These are phyloP conservation scores for Sweltsa coloradensis DNA, from an alignment of 1,140 invertebrate species.

Conservation along the genomic window DNA sequence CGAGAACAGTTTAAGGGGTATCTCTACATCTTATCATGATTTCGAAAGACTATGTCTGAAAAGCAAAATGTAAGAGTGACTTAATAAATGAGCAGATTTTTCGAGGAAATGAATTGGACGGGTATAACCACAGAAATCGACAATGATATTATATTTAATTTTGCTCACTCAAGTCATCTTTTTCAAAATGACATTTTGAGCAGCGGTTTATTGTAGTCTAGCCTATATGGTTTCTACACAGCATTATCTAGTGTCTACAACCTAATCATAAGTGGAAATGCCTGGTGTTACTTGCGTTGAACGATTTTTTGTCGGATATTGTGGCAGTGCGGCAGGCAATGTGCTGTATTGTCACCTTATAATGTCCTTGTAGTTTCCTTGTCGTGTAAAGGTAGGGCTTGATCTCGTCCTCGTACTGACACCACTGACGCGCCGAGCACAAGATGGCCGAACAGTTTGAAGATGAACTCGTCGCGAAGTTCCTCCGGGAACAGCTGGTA, in stretches of 20 bases:
- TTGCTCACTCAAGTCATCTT: too few relatives aligned
- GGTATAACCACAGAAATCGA: too few relatives aligned
- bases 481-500: conserved; percentile 33
- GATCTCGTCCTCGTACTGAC: conserved; percentile 45
- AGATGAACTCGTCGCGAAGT: conserved; percentile 46
- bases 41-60: not conserved
- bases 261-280: too few relatives aligned
- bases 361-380: conserved; percentile 44
- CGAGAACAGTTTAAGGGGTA: too few relatives aligned
- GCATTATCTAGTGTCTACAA: not conserved
- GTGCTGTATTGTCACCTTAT: conserved; percentile 31
- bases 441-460: conserved; percentile 41
- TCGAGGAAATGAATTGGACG: too few relatives aligned
- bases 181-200: too few relatives aligned
- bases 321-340: too few relatives aligned
- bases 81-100: too few relatives aligned
- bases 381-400: conserved; percentile 42
- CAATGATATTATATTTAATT: too few relatives aligned
- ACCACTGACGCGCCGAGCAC: conserved; percentile 43
- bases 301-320: too few relatives aligned
- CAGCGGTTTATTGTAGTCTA: too few relatives aligned
- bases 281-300: not conserved
- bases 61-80: too few relatives aligned
- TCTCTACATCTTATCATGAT: not conserved
- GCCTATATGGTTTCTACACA: not conserved